Base-by-base conservation (phyloP, 1,140 invertebrate species). In the Vollenhovia emeryi region DNA sequence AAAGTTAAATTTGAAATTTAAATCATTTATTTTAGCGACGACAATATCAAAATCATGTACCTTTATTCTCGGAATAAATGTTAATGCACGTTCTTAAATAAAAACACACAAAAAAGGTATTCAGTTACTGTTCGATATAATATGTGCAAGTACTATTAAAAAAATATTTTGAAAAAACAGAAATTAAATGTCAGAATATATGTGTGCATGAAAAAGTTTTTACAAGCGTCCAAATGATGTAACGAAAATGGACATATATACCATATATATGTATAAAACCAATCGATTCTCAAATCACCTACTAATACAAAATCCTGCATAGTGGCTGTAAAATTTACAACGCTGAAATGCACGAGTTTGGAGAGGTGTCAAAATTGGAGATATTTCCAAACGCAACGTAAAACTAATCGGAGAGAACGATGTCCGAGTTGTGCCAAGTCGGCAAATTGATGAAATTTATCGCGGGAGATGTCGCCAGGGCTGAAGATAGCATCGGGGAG, bases 301-400 rank as follows among this genome's bases (percentile, higher is more conserved):
- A 27, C 4, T 36, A 24, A 24, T 55, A 24, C n/a, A 57, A 74
- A 74, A 40, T 40, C 13, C 50, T 57, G 18, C 18, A 30, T 15
- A 9, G 11, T 7, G 9, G 3, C 27, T 30, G 3, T 21, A 43
- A 55, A 30, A 57, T 82, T 57, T 45, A 71, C 15, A 45, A 55
- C 50, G 21, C 3, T 36, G 9, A 66, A 33, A 24, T 13, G 9
- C 50, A 5, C 52, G 24, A 30, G n/a, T 60, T 21, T 45, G 21
- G 21, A 50, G 5, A 80, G 18, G 24, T 80, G 40, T 27, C n/a
- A 24, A 57, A 86, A 86, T 86, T 69, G 5, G 18, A 24, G 6
- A 6, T 36, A 84, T 52, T 36, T 27, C 43, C 5, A 2, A 18
- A 21, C 64, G 40, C 27, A 30, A 30, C 73, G 59, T 82, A 73